These are phyloP conservation scores for Brachyrhaphis roseni DNA, from an alignment of 2,797 vertebrate species.

Conservation along the genomic window DNA sequence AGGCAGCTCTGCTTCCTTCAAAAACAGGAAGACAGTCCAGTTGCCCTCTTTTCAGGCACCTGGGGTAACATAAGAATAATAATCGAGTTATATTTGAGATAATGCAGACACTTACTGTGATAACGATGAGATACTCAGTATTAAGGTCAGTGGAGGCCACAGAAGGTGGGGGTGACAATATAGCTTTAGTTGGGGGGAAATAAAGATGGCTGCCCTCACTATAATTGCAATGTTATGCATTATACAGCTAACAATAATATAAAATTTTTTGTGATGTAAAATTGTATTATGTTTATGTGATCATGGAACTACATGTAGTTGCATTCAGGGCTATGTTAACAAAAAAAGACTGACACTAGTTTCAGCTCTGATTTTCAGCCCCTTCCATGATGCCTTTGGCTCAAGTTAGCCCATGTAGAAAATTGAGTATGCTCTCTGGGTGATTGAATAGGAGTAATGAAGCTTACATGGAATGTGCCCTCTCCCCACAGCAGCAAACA, in stretches of 20 bases:
- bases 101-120: neutral
- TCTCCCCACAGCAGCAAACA: slow-evolving; percentile 62
- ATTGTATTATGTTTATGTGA: neutral
- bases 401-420: slow-evolving; percentile 53
- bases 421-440: slow-evolving; percentile 50
- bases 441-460: slow-evolving; percentile 77
- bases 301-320: neutral
- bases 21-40: neutral
- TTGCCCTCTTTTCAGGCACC: neutral
- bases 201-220: neutral
- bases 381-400: slow-evolving; percentile 33
- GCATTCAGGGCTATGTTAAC: neutral
- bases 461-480: slow-evolving; percentile 73
- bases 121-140: neutral
- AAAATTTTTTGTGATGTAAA: neutral
- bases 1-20: neutral
- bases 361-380: slow-evolving; percentile 21
- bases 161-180: neutral
- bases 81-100: neutral
- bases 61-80: neutral
- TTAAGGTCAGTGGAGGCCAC: neutral
- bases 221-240: no score
- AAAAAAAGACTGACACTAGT: neutral
- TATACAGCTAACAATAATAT: neutral
- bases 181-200: neutral